These are phyloP conservation scores for Chiloscyllium plagiosum DNA, from an alignment of 2,113 vertebrate species.

Conservation along the genomic window DNA sequence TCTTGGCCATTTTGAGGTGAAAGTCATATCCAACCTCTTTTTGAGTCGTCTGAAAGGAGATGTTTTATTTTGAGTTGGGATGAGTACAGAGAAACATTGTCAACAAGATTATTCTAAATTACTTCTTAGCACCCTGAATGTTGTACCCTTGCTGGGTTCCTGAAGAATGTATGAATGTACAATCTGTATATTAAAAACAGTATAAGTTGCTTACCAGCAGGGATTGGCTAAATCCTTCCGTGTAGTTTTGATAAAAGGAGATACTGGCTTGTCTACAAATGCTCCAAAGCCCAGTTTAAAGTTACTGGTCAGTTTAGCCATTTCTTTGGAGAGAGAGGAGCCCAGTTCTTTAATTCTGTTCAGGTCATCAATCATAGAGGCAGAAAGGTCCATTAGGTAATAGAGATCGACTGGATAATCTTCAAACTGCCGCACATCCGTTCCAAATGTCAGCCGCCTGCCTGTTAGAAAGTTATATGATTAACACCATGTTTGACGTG, in stretches of 20 bases:
- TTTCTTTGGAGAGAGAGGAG: slow-evolving; percentile 81
- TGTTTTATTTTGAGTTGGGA: neutral
- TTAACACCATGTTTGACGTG: neutral
- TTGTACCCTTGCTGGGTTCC: neutral
- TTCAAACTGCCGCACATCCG: slow-evolving; percentile 80
- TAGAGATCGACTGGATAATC: slow-evolving; percentile 95
- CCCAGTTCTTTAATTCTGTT: slow-evolving; percentile 81
- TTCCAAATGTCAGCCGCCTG: slow-evolving; percentile 73
- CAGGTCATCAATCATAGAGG: slow-evolving; percentile 89
- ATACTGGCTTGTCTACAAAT: slow-evolving; percentile 94
- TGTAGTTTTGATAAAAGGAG: slow-evolving; percentile 85
- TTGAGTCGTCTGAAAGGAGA: neutral
- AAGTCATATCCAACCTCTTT: no score
- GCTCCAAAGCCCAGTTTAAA: slow-evolving; percentile 93
- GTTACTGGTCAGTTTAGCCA: slow-evolving; percentile 90
- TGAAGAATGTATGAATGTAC: neutral
- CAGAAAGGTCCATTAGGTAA: slow-evolving; percentile 97
- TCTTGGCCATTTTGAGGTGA: no score
- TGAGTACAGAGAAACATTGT: neutral
- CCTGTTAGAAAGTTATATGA: slow-evolving; percentile 53
- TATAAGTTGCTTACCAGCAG: slow-evolving; percentile 70
- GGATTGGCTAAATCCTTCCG: slow-evolving; percentile 75
- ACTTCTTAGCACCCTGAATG: neutral
- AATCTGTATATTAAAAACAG: slow-evolving; percentile 15
- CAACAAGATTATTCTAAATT: neutral